Evolutionary conservation across 2,113 vertebrate genomes (phyloP).

Genomic region (Nothobranchius furzeri): DNA sequence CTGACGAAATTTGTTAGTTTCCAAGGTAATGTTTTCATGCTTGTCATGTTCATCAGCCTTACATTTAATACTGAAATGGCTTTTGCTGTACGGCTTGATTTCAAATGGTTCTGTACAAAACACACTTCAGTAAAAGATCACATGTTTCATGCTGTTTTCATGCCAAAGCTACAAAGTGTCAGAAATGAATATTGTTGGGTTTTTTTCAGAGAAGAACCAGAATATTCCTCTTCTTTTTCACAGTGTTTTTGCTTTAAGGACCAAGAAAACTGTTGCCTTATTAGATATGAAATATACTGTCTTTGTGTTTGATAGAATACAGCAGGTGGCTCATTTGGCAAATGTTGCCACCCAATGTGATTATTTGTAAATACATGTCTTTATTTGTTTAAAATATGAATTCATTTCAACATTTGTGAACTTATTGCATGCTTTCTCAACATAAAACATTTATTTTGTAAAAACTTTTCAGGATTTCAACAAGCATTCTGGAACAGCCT

Average conservation of each 20-base stretch:
- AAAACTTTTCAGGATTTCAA: no score
- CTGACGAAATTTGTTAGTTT: background rate
- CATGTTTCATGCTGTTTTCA: constrained; percentile 19
- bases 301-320: constrained; percentile 41
- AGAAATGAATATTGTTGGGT: constrained; percentile 30
- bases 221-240: constrained; percentile 21
- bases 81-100: constrained; percentile 26
- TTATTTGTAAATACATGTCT: constrained; percentile 39
- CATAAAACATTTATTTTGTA: no score
- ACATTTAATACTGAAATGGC: constrained; percentile 27
- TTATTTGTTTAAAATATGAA: constrained; percentile 15
- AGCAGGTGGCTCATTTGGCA: constrained; percentile 13
- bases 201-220: constrained; percentile 23
- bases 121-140: constrained; percentile 17
- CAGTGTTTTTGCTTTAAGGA: constrained; percentile 36
- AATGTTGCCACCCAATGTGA: constrained; percentile 47
- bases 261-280: constrained; percentile 67
- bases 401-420: no score
- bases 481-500: no score
- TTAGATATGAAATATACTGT: constrained; percentile 33
- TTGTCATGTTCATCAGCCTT: constrained; percentile 54
- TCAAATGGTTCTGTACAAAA: constrained; percentile 10
- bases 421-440: no score
- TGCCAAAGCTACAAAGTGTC: constrained; percentile 61
- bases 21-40: no score